Base-by-base conservation (phyloP, 2,797 vertebrate genomes). In the Phyllotis vaccarum region DNA sequence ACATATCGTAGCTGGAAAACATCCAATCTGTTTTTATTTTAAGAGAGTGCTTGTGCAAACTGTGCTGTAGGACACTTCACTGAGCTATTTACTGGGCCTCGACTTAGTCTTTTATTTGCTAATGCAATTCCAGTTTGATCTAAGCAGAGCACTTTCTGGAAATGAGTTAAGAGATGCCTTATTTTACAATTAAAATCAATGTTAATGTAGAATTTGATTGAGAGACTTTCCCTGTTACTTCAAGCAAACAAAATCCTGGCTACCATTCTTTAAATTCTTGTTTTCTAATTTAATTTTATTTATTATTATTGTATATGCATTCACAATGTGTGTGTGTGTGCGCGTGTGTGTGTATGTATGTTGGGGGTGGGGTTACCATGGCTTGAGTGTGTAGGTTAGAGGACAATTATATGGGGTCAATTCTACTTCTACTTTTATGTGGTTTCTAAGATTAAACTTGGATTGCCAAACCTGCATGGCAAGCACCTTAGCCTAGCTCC, bases 1-100 rank as follows among this genome's bases (percentile, higher is more conserved):
- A 90, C 70, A 72, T 68, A 89, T 94, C 95, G 72, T 8, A 12
- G 72, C 62, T 90, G 94, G 96, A 94, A 96, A 95, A 90, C 74
- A 86, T 83, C 91, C 95, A 92, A 64, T 27, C 78, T 92, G 62
- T 58, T 95, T 95, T 94, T 64, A 92, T 92, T 94, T 89, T 31
- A 66, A 52, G 87, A 92, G 90, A 94, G 89, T 0, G 13, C 56
- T 52, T 64, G 88, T 70, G 40, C 75, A 91, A 58, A 94, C 79
- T 56, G 68, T 72, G 54, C 89, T 60, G 85, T 93, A 52, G 49
- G 89, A 94, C 2, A 2, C 6, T 7, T 37, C 5, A 54, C 82
- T 85, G 82, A 94, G 74, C 3, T 78, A 10, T 62, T 31, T 43
- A 72, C 46, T 70, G 60, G 24, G 21, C 46, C 74, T 92, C 31